Conservation (phyloP, 2,888 invertebrate genomes). For the Drosophila borborema region DNA sequence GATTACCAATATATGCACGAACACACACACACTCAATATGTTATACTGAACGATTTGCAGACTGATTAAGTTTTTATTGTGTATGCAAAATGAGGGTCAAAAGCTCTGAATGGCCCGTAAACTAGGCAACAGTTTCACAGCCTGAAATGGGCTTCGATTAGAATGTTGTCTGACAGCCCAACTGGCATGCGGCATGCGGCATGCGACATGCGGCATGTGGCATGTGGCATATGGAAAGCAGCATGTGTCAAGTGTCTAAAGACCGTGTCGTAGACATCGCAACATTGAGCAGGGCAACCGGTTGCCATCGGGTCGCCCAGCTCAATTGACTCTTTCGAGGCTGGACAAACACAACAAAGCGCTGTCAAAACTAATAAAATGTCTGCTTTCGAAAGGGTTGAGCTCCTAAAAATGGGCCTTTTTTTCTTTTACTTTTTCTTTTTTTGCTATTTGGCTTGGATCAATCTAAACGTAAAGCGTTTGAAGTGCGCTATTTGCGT, state of each 20-base stretch:
- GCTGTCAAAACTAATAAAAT: conserved; percentile 81
- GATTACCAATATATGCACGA: conserved; percentile 53
- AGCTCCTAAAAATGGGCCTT: conserved; percentile 11
- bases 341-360: conserved; percentile 72
- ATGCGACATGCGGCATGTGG: conserved; percentile 74
- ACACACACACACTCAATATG: conserved; percentile 30
- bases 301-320: conserved; percentile 4
- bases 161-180: conserved; percentile 64
- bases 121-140: conserved; percentile 44
- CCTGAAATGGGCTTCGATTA: conserved; percentile 33
- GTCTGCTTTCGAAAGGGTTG: conserved; percentile 64
- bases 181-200: conserved; percentile 49
- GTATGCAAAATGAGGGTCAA: conserved; percentile 41
- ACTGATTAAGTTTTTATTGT: conserved; percentile 79
- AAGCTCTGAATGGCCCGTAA: conserved; percentile 31
- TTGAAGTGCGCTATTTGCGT: conserved; percentile 62
- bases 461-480: conserved; percentile 59
- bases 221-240: conserved; percentile 56
- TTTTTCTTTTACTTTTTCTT: not conserved
- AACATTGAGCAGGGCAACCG: conserved; percentile 52
- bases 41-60: conserved; percentile 67
- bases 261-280: conserved; percentile 68
- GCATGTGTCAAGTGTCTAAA: conserved; percentile 76
- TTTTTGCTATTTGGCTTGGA: conserved; percentile 37
- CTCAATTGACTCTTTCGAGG: conserved; percentile 53